Conservation (phyloP, 2,797 vertebrate genomes). For the Taenioides sp. region DNA sequence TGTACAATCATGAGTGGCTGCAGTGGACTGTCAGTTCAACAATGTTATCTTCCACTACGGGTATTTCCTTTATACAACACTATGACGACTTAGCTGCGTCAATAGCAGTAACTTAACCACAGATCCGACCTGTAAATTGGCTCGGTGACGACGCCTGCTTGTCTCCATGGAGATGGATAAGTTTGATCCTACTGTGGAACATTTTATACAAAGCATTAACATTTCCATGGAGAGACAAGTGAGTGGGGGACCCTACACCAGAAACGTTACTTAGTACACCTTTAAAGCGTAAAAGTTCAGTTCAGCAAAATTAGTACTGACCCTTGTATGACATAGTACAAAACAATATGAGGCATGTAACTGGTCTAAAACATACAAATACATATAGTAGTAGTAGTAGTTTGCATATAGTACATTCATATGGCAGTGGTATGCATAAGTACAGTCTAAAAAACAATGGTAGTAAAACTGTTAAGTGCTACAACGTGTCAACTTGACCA, state of each 20-base stretch:
- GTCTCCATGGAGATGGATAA: not conserved
- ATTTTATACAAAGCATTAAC: not conserved
- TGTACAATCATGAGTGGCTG: not conserved
- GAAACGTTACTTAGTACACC: not conserved
- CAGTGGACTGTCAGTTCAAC: not conserved
- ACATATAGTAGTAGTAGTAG: conserved; percentile 45
- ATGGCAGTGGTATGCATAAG: conserved; percentile 64
- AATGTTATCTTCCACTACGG: not conserved
- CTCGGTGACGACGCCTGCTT: not conserved
- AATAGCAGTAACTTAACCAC: too few species aligned
- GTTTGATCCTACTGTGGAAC: not conserved
- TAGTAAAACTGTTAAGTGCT: conserved; percentile 66
- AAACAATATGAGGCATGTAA: conserved; percentile 28
- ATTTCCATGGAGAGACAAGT: not conserved
- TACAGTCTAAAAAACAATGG: conserved; percentile 40
- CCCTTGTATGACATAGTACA: conserved; percentile 28
- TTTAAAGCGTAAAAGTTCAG: not conserved
- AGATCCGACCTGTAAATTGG: not conserved
- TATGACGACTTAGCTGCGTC: not conserved
- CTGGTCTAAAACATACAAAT: conserved; percentile 16
- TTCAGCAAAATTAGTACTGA: not conserved
- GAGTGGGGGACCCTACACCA: not conserved
- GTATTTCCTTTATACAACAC: not conserved
- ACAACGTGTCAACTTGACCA: conserved; percentile 47
- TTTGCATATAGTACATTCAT: conserved; percentile 52